Conservation (phyloP, 1,140 invertebrate species). For the Drosophila trapezifrons region DNA sequence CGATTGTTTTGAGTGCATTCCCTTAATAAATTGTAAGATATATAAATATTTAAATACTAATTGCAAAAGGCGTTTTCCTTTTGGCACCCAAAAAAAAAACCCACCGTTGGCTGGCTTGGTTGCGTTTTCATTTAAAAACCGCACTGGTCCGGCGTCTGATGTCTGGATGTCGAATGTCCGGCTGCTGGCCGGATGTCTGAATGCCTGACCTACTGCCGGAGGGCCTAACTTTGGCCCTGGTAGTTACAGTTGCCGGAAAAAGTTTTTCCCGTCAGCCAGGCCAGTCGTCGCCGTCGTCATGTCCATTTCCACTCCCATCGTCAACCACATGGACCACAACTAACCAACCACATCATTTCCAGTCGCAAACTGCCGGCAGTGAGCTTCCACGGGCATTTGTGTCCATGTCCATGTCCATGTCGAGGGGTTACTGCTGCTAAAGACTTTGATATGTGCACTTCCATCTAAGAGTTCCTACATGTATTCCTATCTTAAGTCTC, state of each 20-base stretch:
- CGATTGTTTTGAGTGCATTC: constrained; percentile 19
- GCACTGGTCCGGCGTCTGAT: constrained; percentile 13
- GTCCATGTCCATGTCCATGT: constrained; percentile 29
- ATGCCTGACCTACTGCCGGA: constrained; percentile 47
- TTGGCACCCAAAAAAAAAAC: neutral
- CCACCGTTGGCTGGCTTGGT: neutral
- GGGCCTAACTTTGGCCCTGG: constrained; percentile 31
- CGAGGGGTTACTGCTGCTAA: constrained; percentile 19
- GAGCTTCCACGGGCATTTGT: constrained; percentile 25
- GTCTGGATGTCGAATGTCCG: constrained; percentile 28
- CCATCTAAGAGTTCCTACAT: neutral
- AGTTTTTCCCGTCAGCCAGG: constrained; percentile 30
- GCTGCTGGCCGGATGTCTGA: constrained; percentile 22
- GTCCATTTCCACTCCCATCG: constrained; percentile 26
- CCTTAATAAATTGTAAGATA: neutral
- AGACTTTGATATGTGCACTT: constrained; percentile 34
- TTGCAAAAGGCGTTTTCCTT: neutral
- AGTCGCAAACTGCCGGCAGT: constrained; percentile 64
- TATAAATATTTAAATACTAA: constrained; percentile 11
- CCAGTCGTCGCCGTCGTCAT: constrained; percentile 24
- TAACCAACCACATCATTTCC: constrained; percentile 75
- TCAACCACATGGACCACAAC: constrained; percentile 50
- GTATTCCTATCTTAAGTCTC: no score
- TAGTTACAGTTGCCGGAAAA: constrained; percentile 40
- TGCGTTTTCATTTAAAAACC: constrained; percentile 39